Evolutionary conservation across 1,140 invertebrate genomes (phyloP), one percentile per base, ranked within the genome.

Genomic region (Gonioctena quinquepunctata): DNA sequence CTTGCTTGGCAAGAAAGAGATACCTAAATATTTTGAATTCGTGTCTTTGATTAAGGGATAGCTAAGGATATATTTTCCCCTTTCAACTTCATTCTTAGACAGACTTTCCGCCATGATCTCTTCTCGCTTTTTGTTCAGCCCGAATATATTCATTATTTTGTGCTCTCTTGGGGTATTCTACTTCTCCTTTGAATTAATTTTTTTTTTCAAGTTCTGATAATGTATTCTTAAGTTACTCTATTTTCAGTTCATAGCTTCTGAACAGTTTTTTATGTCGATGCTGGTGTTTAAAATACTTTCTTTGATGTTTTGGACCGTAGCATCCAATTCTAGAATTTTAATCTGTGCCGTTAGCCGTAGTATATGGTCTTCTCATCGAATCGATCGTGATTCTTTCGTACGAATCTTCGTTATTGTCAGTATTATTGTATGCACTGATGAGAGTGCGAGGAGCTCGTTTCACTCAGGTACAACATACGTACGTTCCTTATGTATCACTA

Each of bases 171-270:
- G n/a, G 6, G 19, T 22, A 6, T 57, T 57, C 54, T 21, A 57
- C 22, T 57, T 57, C 54, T 57, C n/a, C 54, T 57, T 57, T 57
- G 6, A 57, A n/a, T 57, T 57, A 3, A 57, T 57, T 57, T 57
- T 57, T 19, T 3, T 11, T 21, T 21, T 57, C 54, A 22, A 57
- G 23, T 57, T 21, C 22, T 3, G 18, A 21, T 3, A 57, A 4
- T 57, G 18, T 57, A 13, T 57, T 57, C 19, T 57, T 57, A 13
- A 57, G n/a, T 57, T 21, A 6, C 22, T 21, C 54, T 22, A 57
- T 57, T 25, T 21, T 25, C 22, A 57, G 23, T 22, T 19, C 2
- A 22, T 57, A 57, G 18, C 54, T 57, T 57, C 23, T 22, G 22
- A 19, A 25, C 54, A 57, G 18, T 3, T 57, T 57, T 57, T 57